Percentiles rank a stretch among this genome's conserved stretches.
These are phyloP conservation scores for Drosophila nigricruria DNA, from an alignment of 2,888 invertebrate species.

Conservation along the genomic window DNA sequence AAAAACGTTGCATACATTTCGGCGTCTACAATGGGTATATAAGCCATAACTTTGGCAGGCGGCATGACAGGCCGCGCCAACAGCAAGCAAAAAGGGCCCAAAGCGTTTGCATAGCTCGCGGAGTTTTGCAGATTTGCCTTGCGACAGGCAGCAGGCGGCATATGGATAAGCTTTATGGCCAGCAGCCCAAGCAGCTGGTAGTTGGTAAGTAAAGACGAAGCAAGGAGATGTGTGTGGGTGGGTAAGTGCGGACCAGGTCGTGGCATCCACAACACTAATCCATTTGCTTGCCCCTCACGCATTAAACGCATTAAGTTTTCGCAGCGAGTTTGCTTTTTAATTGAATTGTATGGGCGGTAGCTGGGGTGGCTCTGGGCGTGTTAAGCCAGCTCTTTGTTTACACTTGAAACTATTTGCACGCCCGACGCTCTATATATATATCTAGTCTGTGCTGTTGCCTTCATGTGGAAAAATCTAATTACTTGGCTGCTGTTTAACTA, in stretches of 20 bases:
- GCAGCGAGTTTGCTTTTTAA: conserved; percentile 63
- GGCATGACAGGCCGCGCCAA: conserved; percentile 23
- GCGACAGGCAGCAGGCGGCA: conserved; percentile 49
- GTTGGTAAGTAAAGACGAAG: background rate
- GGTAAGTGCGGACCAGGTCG: conserved; percentile 11
- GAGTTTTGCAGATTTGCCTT: conserved; percentile 16
- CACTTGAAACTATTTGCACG: conserved; percentile 68
- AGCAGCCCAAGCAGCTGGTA: background rate
- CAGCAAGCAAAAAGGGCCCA: conserved; percentile 40
- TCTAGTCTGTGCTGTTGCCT: conserved; percentile 32
- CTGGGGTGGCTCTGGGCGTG: conserved; percentile 28
- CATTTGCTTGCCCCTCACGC: conserved; percentile 77
- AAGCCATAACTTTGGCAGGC: conserved; percentile 53
- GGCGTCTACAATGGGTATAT: conserved; percentile 37
- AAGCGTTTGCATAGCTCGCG: conserved; percentile 5
- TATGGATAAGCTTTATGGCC: conserved; percentile 67
- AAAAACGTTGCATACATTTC: conserved; percentile 52
- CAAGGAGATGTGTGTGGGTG: background rate
- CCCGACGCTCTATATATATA: background rate
- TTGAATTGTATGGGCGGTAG: conserved; percentile 67
- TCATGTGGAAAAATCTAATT: conserved; percentile 76
- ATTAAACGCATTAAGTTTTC: conserved; percentile 75
- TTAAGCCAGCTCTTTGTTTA: conserved; percentile 59
- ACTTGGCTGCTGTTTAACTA: conserved; percentile 74
- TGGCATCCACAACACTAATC: conserved; percentile 48